These are phyloP conservation scores for Penaeus monodon DNA, from an alignment of 2,888 invertebrate genomes.

Conservation along the genomic window DNA sequence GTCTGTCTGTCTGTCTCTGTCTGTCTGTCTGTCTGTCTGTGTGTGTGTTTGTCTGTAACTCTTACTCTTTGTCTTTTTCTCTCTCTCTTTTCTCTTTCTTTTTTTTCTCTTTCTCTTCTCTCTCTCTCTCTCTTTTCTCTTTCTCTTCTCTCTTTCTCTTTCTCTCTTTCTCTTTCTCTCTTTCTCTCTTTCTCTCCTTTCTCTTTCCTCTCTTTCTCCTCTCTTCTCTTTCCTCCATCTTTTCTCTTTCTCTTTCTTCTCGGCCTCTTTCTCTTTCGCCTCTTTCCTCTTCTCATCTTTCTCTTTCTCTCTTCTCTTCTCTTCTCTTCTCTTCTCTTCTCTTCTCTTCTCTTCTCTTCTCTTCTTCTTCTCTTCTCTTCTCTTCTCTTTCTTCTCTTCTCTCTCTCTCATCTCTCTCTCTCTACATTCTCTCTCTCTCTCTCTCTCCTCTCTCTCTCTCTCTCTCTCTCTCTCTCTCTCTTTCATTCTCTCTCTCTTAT, in stretches of 20 bases:
- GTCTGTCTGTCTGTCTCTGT: neutral
- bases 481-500: neutral
- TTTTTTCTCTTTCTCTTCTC: constrained; percentile 9
- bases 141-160: neutral
- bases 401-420: constrained; percentile 29
- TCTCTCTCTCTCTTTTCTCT: neutral
- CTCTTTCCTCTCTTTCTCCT: neutral
- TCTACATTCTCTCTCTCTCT: neutral
- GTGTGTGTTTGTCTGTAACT: neutral
- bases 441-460: neutral
- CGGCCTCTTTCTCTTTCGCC: neutral
- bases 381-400: constrained; percentile 10
- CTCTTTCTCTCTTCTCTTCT: constrained; percentile 10
- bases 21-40: neutral
- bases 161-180: neutral
- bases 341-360: constrained; percentile 24
- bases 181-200: neutral
- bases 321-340: constrained; percentile 10
- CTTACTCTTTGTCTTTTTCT: neutral
- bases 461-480: constrained; percentile 1
- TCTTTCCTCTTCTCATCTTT: neutral
- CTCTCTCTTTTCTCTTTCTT: neutral
- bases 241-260: neutral
- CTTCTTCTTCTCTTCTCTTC: constrained; percentile 13
- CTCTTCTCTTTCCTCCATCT: too few species aligned